Conservation (phyloP, 2,113 vertebrate species). For the Paratilapia polleni region DNA sequence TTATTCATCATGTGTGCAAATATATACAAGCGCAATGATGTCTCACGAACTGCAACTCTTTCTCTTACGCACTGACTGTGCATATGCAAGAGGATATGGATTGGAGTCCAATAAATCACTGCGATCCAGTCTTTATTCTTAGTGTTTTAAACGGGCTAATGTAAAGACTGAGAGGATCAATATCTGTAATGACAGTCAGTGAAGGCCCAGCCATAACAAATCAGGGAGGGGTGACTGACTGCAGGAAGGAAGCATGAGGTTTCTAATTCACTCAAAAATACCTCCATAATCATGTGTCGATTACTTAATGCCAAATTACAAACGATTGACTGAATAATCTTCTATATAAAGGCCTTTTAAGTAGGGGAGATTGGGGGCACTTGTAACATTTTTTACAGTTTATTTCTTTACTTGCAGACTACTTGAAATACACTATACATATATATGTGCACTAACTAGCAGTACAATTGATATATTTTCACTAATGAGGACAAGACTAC, state of each 20-base stretch:
- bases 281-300: neutral
- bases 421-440: neutral
- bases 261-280: constrained; percentile 4
- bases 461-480: neutral
- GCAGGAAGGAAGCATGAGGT: neutral
- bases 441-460: neutral
- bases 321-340: neutral
- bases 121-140: neutral
- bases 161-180: constrained; percentile 27
- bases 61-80: neutral
- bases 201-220: neutral
- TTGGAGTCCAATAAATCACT: neutral
- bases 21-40: neutral
- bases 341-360: neutral
- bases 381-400: neutral
- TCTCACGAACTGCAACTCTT: neutral
- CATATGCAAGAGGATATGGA: neutral
- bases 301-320: neutral
- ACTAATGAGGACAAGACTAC: neutral
- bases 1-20: neutral
- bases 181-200: constrained; percentile 20
- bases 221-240: neutral
- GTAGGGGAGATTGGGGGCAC: neutral
- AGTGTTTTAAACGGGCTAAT: constrained; percentile 30
- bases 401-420: fast-evolving